Evolutionary conservation across 2,797 vertebrate genomes (phyloP).

Genomic region (Alosa sapidissima): DNA sequence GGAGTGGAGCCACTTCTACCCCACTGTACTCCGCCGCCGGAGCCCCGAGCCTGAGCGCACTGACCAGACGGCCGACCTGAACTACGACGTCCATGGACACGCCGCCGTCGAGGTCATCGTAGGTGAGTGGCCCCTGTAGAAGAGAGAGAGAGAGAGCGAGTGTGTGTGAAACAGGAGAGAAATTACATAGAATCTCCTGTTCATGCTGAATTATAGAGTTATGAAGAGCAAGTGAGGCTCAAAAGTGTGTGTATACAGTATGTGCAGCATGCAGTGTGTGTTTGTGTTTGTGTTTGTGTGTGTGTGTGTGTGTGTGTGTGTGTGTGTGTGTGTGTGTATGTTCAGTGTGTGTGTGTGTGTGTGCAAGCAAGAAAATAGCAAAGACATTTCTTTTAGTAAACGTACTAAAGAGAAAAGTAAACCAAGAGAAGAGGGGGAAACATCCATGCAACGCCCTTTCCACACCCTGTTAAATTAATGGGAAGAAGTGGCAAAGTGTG

Average conservation of each 20-base stretch:
- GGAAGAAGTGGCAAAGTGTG: too few relatives aligned
- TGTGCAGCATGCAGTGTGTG: neutral
- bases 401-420: neutral
- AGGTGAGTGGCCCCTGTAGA: conserved; percentile 72
- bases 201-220: neutral
- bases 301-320: neutral
- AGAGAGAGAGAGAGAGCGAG: neutral
- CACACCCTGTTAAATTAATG: too few relatives aligned
- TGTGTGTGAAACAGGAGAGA: neutral
- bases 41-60: conserved; percentile 64
- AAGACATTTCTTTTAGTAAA: neutral
- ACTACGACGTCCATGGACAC: conserved; percentile 84
- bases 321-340: too few relatives aligned
- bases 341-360: neutral
- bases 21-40: conserved; percentile 87
- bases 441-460: neutral
- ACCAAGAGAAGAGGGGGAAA: neutral
- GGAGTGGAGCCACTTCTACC: conserved; percentile 98
- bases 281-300: neutral
- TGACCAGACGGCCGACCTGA: conserved; percentile 77
- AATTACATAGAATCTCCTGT: neutral
- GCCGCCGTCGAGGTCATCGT: conserved; percentile 96
- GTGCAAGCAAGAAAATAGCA: neutral
- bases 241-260: neutral
- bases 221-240: neutral